Evolutionary conservation across 2,888 invertebrate species (phyloP).

Genomic region (Galeopsomyia nigrocyanea): DNA sequence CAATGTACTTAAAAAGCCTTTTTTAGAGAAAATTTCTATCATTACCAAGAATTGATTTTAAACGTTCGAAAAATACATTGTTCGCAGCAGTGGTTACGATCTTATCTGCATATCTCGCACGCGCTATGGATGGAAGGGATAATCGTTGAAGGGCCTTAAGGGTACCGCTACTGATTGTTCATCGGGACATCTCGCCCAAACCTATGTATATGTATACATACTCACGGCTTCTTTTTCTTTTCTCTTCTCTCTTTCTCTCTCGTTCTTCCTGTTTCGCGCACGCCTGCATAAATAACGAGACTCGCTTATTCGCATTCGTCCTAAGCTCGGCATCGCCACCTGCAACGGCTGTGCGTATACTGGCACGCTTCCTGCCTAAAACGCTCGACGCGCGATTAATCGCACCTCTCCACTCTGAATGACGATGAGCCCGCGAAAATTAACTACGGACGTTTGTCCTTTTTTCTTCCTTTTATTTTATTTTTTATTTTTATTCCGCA

Average conservation of each 20-base stretch:
- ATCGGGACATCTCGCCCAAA: slow-evolving; percentile 16
- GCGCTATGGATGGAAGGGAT: slow-evolving; percentile 14
- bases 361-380: slow-evolving; percentile 55
- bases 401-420: slow-evolving; percentile 53
- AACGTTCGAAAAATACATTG: slow-evolving; percentile 40
- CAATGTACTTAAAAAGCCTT: too few species aligned
- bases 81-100: slow-evolving; percentile 19
- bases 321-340: slow-evolving; percentile 51
- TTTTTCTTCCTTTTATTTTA: too few species aligned
- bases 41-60: slow-evolving; percentile 38
- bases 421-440: slow-evolving; percentile 32
- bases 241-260: slow-evolving; percentile 30
- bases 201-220: neutral
- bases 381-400: slow-evolving; percentile 51
- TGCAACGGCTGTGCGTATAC: slow-evolving; percentile 41
- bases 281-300: slow-evolving; percentile 56
- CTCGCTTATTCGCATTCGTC: slow-evolving; percentile 43
- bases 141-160: neutral
- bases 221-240: neutral
- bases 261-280: slow-evolving; percentile 25
- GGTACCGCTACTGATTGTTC: slow-evolving; percentile 2
- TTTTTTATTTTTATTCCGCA: too few species aligned
- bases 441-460: neutral
- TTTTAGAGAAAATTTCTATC: slow-evolving; percentile 11
- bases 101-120: slow-evolving; percentile 13